Conservation (phyloP, 2,797 vertebrate genomes). For the Pangasius sanitwongsei region DNA sequence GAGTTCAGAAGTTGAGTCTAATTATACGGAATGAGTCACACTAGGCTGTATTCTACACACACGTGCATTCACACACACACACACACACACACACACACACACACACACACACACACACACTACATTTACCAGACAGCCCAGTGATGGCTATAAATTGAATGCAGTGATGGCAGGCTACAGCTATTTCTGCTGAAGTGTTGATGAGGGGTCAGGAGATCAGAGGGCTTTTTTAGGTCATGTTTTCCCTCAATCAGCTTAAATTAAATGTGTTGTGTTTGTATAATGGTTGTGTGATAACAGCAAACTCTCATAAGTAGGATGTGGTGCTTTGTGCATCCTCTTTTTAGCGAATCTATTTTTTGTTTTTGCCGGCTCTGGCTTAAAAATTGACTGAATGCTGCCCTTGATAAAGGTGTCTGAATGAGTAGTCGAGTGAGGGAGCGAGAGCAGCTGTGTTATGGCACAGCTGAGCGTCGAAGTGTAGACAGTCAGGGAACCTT, state of each 20-base stretch:
- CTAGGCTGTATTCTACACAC: slow-evolving; percentile 30
- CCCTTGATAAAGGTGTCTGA: slow-evolving; percentile 21
- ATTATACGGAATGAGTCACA: slow-evolving; percentile 52
- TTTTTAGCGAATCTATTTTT: not conserved
- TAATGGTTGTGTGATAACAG: not conserved
- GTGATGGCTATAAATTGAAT: slow-evolving; percentile 19
- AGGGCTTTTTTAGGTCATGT: slow-evolving; percentile 23
- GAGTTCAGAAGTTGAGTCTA: slow-evolving; percentile 29
- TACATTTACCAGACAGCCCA: slow-evolving; percentile 19
- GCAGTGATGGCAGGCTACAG: slow-evolving; percentile 38
- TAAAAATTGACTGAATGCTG: slow-evolving; percentile 24
- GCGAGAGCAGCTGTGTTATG: slow-evolving; percentile 37
- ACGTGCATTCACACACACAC: not conserved
- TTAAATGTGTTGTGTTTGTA: slow-evolving; percentile 33
- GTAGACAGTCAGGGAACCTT: slow-evolving; percentile 36
- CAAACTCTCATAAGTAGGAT: not conserved
- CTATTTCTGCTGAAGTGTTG: slow-evolving; percentile 28
- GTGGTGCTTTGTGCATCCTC: not conserved
- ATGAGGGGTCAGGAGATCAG: not conserved
- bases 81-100: slow-evolving; percentile 4
- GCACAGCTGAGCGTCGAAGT: slow-evolving; percentile 41
- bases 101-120: not conserved
- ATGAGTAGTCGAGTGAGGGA: not conserved
- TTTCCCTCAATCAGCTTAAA: slow-evolving; percentile 41
- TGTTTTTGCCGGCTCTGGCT: slow-evolving; percentile 23